Evolutionary conservation across 2,797 vertebrate species (phyloP).

Genomic region (Enteromius anoplus): DNA sequence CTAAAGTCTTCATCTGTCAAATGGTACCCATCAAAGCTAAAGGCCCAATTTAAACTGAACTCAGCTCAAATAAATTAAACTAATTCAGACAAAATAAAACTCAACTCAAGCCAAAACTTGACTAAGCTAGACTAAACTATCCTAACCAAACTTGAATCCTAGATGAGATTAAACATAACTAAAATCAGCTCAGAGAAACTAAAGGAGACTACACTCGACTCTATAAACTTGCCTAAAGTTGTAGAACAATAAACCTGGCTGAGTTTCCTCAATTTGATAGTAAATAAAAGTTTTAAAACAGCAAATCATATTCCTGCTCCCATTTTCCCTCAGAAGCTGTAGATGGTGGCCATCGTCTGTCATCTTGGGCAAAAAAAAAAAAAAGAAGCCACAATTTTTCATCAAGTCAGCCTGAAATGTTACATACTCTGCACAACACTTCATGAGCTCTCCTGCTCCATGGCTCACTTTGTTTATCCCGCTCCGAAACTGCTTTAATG

Average conservation of each 20-base stretch:
- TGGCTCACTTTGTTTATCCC: conserved; percentile 46
- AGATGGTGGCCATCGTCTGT: not conserved
- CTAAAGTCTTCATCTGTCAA: not conserved
- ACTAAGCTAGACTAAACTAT: not conserved
- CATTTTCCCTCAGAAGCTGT: not conserved
- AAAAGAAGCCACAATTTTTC: not conserved
- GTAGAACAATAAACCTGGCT: too few species aligned
- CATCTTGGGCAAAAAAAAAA: conserved; percentile 20
- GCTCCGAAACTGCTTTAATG: conserved; percentile 48
- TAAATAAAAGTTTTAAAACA: not conserved
- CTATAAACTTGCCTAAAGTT: not conserved
- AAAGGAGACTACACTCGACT: not conserved
- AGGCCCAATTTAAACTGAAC: too few species aligned
- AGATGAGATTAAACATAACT: not conserved
- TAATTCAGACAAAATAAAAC: not conserved
- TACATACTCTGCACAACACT: conserved; percentile 40
- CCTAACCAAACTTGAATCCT: not conserved
- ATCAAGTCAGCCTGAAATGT: conserved; percentile 42
- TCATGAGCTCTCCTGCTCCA: conserved; percentile 24
- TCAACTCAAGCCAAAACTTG: not conserved
- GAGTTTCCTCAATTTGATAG: not conserved
- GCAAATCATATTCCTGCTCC: not conserved
- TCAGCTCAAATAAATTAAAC: too few species aligned
- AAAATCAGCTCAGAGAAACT: not conserved
- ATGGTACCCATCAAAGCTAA: not conserved